Base-by-base conservation (phyloP, 2,888 invertebrate genomes). In the Lissonota sp. region DNA sequence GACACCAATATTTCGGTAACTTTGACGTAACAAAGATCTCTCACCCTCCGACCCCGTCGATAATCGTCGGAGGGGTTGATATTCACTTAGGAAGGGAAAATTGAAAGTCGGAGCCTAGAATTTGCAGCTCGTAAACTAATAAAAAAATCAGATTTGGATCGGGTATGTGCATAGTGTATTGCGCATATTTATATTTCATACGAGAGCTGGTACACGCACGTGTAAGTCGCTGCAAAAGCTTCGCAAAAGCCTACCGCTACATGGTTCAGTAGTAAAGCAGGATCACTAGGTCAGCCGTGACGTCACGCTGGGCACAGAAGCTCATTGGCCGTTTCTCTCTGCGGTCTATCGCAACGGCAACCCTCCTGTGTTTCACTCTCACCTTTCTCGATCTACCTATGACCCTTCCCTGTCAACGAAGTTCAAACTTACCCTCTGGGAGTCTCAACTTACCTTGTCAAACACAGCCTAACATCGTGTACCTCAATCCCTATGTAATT, bases 221-320 rank as follows among this genome's bases (percentile, higher is more conserved):
- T 71, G 64, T 26, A 58, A 64, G 40, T n/a, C 53, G 55, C 60
- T 71, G 49, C 14, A n/a, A 46, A 37, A 55, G 51, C 42, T 51
- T 66, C 39, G 58, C 51, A 44, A 44, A 14, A 26, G 64, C 5
- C 8, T 6, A 51, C 16, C n/a, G 10, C 42, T 16, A 49, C 53
- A 14, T 42, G 60, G 57, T 63, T 57, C 67, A 72, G 76, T 71
- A 75, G 80, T 75, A 60, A 60, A n/a, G 62, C 55, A 26, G 44
- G 72, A 69, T 67, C 44, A 80, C 70, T 71, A 49, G 80, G 80
- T 80, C 76, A 80, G 57, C 67, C 62, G 53, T 80, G 80, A 80
- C 80, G 80, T 76, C 80, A 80, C 72, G 10, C 39, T 37, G 53
- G 55, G 57, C 67, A 69, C 63, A 63, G 40, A 67, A 72, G 67